Conservation (phyloP, 1,140 invertebrate genomes). For the Brachionus plicatilis region DNA sequence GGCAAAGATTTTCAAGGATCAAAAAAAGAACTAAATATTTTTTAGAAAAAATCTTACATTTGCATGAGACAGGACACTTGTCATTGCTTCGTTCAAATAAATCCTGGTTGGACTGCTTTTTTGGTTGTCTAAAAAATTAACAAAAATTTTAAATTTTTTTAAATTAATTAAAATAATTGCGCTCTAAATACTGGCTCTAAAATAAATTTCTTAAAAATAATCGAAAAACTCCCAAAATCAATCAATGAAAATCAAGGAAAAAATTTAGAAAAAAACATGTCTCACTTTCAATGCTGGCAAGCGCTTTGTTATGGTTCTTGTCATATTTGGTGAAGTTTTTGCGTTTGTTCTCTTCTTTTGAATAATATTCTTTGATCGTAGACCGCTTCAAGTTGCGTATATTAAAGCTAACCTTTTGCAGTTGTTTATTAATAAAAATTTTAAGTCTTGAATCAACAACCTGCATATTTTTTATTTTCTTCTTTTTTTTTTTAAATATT, state of each 20-base stretch:
- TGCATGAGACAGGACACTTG: constrained; percentile 12
- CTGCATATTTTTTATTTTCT: constrained; percentile 8
- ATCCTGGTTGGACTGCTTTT: neutral
- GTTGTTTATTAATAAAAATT: constrained; percentile 29
- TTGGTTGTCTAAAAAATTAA: neutral
- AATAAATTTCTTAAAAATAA: neutral
- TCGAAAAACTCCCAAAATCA: neutral
- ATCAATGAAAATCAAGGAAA: neutral
- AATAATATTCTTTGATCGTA: constrained; percentile 36
- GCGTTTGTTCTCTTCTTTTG: constrained; percentile 5
- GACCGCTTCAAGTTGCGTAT: constrained; percentile 35
- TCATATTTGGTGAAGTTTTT: neutral
- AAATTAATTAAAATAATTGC: neutral
- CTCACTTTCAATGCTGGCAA: neutral
- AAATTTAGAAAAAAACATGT: neutral
- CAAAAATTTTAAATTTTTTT: neutral
- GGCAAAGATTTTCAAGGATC: neutral
- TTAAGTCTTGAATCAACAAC: constrained; percentile 27
- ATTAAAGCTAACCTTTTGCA: constrained; percentile 26
- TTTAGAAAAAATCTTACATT: constrained; percentile 9
- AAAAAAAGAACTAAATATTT: neutral
- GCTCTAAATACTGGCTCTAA: neutral
- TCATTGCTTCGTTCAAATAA: constrained; percentile 28
- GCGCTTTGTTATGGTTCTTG: neutral
- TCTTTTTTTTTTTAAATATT: neutral